A percentile compares a stretch with the other conserved stretches of the same genome.
Conservation (phyloP, 2,888 invertebrate genomes). For the Trichogramma dendrolimi region DNA sequence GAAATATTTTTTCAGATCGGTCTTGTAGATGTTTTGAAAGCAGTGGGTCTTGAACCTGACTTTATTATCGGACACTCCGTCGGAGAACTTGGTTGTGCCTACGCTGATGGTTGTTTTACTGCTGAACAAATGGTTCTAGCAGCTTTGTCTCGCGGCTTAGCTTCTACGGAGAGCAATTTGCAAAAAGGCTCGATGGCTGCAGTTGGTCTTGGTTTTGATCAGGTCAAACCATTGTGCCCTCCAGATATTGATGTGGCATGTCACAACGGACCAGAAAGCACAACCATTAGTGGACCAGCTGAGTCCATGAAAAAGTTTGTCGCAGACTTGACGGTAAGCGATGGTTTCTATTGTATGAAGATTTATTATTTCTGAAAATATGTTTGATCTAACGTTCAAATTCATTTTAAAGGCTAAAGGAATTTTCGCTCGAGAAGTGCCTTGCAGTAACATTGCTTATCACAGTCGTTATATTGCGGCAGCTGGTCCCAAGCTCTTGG, state of each 20-base stretch:
- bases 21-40: conserved; percentile 61
- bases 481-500: conserved; percentile 66
- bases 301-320: conserved; percentile 66
- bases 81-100: conserved; percentile 91
- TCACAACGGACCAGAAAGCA: conserved; percentile 80
- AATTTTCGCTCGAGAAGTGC: conserved; percentile 77
- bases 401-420: conserved; percentile 57
- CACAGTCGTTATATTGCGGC: conserved; percentile 78
- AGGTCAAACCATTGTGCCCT: conserved; percentile 65
- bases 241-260: conserved; percentile 79
- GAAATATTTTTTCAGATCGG: conserved; percentile 54
- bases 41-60: conserved; percentile 65
- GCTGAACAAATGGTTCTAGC: conserved; percentile 45
- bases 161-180: conserved; percentile 39
- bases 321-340: conserved; percentile 53
- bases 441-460: conserved; percentile 84
- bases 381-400: background rate
- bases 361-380: background rate
- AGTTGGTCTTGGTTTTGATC: conserved; percentile 64
- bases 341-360: background rate
- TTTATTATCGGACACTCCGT: conserved; percentile 85
- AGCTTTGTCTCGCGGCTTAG: conserved; percentile 42
- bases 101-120: conserved; percentile 88
- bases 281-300: conserved; percentile 83
- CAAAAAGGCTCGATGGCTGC: conserved; percentile 85